Percentiles rank a stretch among this genome's conserved stretches.
These are phyloP conservation scores for Astur gentilis DNA, from an alignment of 2,113 vertebrate genomes.

Conservation along the genomic window DNA sequence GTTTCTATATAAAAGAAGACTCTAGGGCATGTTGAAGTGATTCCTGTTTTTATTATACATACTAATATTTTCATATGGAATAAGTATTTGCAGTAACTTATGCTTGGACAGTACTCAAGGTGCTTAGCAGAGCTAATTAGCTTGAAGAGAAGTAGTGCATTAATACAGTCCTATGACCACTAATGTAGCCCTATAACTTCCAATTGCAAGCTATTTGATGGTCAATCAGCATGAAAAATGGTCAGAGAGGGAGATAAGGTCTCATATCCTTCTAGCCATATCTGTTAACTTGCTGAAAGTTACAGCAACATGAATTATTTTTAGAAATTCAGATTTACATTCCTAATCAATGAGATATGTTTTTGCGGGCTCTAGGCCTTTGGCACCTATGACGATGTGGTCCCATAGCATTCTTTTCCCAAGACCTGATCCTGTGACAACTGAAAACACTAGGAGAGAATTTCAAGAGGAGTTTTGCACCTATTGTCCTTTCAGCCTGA, in stretches of 20 bases:
- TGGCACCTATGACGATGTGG: fast-evolving
- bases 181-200: background rate
- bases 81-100: background rate
- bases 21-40: background rate
- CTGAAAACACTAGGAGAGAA: background rate
- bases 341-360: background rate
- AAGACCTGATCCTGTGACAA: background rate
- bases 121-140: background rate
- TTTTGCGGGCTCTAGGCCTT: background rate
- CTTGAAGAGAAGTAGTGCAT: background rate
- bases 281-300: background rate
- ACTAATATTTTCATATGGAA: background rate
- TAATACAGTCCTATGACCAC: background rate
- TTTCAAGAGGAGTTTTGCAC: background rate
- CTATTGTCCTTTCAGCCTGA: background rate
- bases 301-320: background rate
- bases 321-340: background rate
- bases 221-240: background rate
- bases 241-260: background rate
- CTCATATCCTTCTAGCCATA: background rate
- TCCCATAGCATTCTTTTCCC: background rate
- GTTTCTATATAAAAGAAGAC: background rate
- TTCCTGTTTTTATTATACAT: background rate
- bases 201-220: background rate
- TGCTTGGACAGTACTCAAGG: background rate